Conservation (phyloP, 2,797 vertebrate genomes). For the Spinus olivaceus region DNA sequence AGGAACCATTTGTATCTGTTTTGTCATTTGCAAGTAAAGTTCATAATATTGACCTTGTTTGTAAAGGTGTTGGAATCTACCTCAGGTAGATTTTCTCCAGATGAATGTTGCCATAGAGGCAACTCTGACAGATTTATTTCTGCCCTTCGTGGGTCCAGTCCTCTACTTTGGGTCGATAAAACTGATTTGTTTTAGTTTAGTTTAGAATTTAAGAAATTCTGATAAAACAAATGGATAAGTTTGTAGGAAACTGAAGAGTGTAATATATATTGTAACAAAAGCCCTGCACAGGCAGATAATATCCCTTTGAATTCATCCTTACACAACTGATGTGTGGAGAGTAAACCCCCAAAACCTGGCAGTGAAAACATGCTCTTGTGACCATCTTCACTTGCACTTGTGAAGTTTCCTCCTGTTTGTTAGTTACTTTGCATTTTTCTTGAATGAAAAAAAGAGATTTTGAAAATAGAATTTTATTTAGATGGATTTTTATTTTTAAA, state of each 20-base stretch:
- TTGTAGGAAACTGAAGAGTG: not conserved
- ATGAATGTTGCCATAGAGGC: not conserved
- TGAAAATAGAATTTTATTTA: not conserved
- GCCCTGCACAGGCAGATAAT: not conserved
- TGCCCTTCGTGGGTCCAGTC: not conserved
- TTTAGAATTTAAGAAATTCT: not conserved
- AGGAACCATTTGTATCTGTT: not conserved
- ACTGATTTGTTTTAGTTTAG: not conserved
- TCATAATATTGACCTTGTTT: not conserved
- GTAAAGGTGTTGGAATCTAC: not conserved
- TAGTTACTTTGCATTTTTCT: not conserved
- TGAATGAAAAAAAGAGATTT: not conserved
- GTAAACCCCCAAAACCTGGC: not conserved
- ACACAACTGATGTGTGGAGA: not conserved
- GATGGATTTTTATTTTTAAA: not conserved
- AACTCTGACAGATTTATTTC: not conserved
- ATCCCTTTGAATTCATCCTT: not conserved
- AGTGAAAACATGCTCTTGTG: not conserved
- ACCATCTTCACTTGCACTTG: not conserved
- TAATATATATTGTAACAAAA: not conserved
- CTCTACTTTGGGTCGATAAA: not conserved
- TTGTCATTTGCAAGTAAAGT: not conserved
- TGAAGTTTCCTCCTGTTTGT: not conserved
- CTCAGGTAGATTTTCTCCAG: not conserved
- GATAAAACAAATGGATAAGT: accelerated